Evolutionary conservation across 92 coral and sea anemone genomes (phyloP).

Genomic region (Chrysogorgia sp.): DNA sequence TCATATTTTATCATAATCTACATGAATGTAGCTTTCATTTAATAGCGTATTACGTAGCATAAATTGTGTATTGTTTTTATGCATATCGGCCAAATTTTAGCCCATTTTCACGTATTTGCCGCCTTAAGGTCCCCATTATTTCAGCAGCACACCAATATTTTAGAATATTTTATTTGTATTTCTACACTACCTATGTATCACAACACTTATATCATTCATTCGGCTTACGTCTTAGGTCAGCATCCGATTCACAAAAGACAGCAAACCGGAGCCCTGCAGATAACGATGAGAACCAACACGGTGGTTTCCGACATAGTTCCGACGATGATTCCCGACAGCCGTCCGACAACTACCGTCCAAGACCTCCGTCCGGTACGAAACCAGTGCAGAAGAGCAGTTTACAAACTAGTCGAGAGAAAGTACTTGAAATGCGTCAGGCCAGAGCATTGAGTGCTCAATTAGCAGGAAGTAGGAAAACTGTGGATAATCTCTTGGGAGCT

Average conservation of each 20-base stretch:
- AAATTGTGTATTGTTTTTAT: no score
- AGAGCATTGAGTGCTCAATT: slow-evolving; percentile 82
- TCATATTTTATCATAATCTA: no score
- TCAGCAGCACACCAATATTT: no score
- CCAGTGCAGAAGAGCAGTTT: slow-evolving; percentile 58
- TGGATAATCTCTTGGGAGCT: slow-evolving; percentile 38
- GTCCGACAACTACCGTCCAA: slow-evolving; percentile 79
- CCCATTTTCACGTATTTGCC: no score
- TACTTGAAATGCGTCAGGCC: slow-evolving; percentile 78
- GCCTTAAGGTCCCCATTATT: no score
- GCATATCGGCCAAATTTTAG: no score
- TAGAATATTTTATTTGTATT: no score
- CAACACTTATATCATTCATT: no score
- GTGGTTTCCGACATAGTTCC: not conserved
- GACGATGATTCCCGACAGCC: slow-evolving; percentile 51
- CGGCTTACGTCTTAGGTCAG: not conserved
- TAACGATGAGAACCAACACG: not conserved
- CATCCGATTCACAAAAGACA: not conserved
- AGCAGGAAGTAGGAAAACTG: slow-evolving; percentile 73
- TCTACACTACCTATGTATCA: no score
- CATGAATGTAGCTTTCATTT: no score
- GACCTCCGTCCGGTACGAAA: slow-evolving; percentile 84
- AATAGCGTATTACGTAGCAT: no score
- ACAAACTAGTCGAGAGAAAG: slow-evolving; percentile 47
- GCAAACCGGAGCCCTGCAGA: not conserved